Conservation (phyloP, 2,113 vertebrate species). For the Petaurus breviceps region DNA sequence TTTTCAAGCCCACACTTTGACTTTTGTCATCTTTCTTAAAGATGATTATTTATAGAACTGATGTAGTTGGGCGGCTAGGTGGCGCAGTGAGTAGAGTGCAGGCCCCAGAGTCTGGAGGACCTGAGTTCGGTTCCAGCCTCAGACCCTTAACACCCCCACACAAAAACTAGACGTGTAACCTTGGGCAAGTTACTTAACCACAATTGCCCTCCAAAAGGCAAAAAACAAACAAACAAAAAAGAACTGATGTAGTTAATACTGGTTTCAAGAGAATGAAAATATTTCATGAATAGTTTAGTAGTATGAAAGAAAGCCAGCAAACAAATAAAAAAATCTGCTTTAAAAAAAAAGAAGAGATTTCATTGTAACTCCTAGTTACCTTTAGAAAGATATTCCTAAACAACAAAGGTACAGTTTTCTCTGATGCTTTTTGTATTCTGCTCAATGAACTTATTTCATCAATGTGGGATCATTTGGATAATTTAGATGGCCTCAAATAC, state of each 20-base stretch:
- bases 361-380: neutral
- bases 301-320: neutral
- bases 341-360: neutral
- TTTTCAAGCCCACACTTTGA: conserved; percentile 17
- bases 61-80: too few species aligned
- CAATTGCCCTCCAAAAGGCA: too few species aligned
- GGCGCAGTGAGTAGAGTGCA: too few species aligned
- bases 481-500: neutral
- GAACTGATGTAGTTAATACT: conserved; percentile 25
- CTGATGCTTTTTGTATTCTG: neutral
- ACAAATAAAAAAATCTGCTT: neutral
- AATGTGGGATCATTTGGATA: neutral
- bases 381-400: neutral
- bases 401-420: neutral
- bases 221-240: too few species aligned
- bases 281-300: conserved; percentile 20
- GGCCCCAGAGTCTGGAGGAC: too few species aligned
- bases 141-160: too few species aligned
- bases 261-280: conserved; percentile 24
- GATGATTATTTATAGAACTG: neutral
- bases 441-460: neutral
- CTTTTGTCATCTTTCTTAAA: conserved; percentile 19
- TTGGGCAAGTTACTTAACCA: too few species aligned
- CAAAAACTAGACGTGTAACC: too few species aligned
- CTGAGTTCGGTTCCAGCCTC: too few species aligned